These are phyloP conservation scores for Parnassius orleans DNA, from an alignment of 2,888 invertebrate species.

Conservation along the genomic window DNA sequence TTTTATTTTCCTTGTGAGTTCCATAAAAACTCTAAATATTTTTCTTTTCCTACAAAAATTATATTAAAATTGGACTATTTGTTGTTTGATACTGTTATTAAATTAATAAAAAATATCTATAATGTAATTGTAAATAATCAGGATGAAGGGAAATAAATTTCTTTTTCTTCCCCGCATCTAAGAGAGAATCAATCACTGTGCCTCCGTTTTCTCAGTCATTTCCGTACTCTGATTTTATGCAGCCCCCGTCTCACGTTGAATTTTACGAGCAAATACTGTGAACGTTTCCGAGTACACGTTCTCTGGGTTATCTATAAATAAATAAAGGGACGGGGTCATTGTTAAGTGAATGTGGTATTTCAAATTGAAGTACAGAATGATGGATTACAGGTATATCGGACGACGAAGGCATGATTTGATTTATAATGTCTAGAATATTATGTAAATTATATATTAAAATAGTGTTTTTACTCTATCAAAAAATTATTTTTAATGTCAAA, in stretches of 20 bases:
- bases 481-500: too few species aligned
- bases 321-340: conserved; percentile 6
- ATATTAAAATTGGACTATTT: too few species aligned
- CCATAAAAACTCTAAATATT: too few species aligned
- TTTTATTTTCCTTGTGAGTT: too few species aligned
- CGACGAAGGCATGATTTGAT: too few species aligned
- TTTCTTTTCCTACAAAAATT: too few species aligned
- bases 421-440: too few species aligned
- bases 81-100: too few species aligned
- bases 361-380: neutral
- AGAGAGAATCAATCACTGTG: conserved; percentile 61
- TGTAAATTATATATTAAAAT: too few species aligned
- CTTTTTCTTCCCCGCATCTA: conserved; percentile 9
- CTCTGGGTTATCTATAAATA: conserved; percentile 2
- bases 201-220: conserved; percentile 59
- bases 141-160: conserved; percentile 8
- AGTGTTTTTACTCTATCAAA: too few species aligned
- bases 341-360: conserved; percentile 5
- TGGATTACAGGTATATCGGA: too few species aligned
- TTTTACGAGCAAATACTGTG: conserved; percentile 52
- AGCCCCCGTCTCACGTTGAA: conserved; percentile 44
- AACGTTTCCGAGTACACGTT: conserved; percentile 31
- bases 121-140: neutral
- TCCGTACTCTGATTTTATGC: conserved; percentile 67
- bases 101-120: neutral